phyloP scores from a whole-genome alignment of 2,888 invertebrate genomes.

The Capitulum mitella region DNA sequence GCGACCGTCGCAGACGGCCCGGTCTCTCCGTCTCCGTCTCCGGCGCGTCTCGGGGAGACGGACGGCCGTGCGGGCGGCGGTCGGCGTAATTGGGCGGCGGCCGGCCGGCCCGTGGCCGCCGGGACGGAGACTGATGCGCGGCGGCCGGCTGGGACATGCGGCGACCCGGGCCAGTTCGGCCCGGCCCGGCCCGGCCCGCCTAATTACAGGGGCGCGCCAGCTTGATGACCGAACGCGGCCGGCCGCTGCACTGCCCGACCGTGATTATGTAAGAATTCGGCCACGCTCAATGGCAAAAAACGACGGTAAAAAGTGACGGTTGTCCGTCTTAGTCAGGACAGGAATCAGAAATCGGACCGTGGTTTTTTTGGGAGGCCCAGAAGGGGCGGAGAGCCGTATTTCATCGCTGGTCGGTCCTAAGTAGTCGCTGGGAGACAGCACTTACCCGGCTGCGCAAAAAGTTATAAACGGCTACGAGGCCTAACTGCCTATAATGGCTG shows the following conservation, averaged over 20 bases:
- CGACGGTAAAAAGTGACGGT: constrained; percentile 20
- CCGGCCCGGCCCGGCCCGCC: background rate
- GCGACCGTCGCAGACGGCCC: too few relatives aligned
- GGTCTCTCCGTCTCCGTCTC: too few relatives aligned
- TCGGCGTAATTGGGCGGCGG: too few relatives aligned
- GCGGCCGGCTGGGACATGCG: too few relatives aligned
- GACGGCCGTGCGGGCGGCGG: too few relatives aligned
- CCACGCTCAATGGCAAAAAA: constrained; percentile 16
- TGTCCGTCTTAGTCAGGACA: background rate
- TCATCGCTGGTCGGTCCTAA: background rate
- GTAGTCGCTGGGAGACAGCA: background rate
- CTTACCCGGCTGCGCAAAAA: background rate
- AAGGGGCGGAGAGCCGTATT: background rate
- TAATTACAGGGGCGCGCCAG: background rate
- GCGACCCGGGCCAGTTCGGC: too few relatives aligned
- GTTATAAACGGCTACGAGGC: background rate
- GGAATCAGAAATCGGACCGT: background rate
- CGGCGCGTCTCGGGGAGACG: too few relatives aligned
- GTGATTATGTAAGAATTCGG: constrained; percentile 5
- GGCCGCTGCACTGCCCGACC: background rate
- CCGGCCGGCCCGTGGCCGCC: background rate
- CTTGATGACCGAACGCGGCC: background rate
- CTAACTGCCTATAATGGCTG: background rate
- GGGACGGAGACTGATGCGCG: background rate
- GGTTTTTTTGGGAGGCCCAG: background rate